These are phyloP conservation scores for Lates japonicus DNA, from an alignment of 2,797 vertebrate species.

Conservation along the genomic window DNA sequence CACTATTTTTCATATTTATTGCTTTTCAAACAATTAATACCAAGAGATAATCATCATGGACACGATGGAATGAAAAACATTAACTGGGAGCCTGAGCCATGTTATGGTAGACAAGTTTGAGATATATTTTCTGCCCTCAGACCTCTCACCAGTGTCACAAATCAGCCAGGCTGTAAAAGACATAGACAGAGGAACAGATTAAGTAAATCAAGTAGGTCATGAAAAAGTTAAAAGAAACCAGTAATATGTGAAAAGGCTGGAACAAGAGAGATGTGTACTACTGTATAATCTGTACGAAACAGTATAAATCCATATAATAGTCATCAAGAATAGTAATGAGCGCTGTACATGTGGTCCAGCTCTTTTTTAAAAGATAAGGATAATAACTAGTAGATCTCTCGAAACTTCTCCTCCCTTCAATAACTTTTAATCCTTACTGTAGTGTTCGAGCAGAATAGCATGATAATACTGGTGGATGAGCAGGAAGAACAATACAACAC, in stretches of 20 bases:
- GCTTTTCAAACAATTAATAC: background rate
- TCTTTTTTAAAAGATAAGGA: background rate
- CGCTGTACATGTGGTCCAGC: background rate
- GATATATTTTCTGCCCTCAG: constrained; percentile 87
- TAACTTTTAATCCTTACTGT: too few species aligned
- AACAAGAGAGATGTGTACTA: background rate
- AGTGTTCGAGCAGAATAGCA: too few species aligned
- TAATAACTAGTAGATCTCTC: background rate
- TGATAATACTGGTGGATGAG: too few species aligned
- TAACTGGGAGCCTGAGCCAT: background rate
- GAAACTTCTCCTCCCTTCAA: background rate
- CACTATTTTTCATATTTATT: background rate
- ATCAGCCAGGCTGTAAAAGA: constrained; percentile 93
- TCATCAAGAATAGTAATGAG: background rate
- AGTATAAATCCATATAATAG: background rate
- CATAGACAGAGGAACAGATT: constrained; percentile 19
- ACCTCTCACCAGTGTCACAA: constrained; percentile 96
- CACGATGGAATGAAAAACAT: background rate
- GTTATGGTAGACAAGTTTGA: background rate
- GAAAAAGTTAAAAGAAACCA: background rate
- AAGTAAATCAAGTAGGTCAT: background rate
- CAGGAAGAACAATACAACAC: background rate
- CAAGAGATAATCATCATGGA: background rate
- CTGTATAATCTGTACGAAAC: background rate
- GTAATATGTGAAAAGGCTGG: background rate